Evolutionary conservation across 2,797 vertebrate species (phyloP).

Genomic region (Micromesistius poutassou): DNA sequence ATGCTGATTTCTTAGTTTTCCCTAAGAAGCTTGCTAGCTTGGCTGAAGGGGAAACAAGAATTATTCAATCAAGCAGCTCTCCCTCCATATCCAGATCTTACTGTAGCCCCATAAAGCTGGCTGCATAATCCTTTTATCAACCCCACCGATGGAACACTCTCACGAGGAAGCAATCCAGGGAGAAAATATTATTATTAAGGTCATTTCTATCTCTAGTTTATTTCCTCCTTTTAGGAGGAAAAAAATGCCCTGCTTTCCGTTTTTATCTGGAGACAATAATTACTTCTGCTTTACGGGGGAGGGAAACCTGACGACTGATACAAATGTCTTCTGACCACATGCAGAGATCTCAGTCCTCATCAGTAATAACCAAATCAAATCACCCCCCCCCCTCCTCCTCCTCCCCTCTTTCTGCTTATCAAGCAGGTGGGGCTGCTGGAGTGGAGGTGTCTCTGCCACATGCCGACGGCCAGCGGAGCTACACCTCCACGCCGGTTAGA

Average conservation of each 20-base stretch:
- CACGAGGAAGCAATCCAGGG: conserved; percentile 61
- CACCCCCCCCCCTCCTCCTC: conserved; percentile 22
- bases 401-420: neutral
- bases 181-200: conserved; percentile 75
- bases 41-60: conserved; percentile 79
- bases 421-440: conserved; percentile 38
- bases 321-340: conserved; percentile 50
- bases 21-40: conserved; percentile 72
- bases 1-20: conserved; percentile 76
- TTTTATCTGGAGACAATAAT: conserved; percentile 73
- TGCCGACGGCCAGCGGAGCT: conserved; percentile 10
- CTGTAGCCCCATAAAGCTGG: conserved; percentile 68
- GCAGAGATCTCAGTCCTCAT: conserved; percentile 60
- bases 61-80: conserved; percentile 77
- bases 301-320: conserved; percentile 59
- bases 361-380: conserved; percentile 57
- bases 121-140: conserved; percentile 81
- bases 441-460: conserved; percentile 25
- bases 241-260: conserved; percentile 51
- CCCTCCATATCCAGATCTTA: conserved; percentile 75
- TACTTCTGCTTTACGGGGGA: conserved; percentile 56
- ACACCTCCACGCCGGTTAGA: conserved; percentile 48
- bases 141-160: conserved; percentile 69
- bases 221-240: conserved; percentile 45
- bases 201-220: conserved; percentile 75